Conservation (phyloP, 37 sponge, comb jelly and placozoan genomes). For the Halichondria panicea region DNA sequence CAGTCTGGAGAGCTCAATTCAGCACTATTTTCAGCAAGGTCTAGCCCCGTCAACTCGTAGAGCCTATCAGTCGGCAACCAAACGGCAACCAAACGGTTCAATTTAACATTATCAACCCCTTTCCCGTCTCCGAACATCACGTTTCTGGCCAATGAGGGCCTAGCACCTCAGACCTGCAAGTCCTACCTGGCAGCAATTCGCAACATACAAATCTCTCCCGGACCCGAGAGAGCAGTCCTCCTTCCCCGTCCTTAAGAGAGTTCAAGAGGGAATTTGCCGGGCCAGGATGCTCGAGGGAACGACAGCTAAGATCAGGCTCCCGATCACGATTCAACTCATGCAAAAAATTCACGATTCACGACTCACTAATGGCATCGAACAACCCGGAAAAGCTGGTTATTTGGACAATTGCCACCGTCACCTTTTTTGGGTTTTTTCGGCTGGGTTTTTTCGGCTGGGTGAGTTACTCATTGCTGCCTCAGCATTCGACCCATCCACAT, state of each 20-base stretch:
- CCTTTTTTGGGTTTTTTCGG: constrained; percentile 38
- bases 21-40: constrained; percentile 5
- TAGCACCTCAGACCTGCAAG: constrained; percentile 1
- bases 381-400: background rate
- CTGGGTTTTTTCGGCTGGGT: constrained; percentile 18
- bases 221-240: constrained; percentile 13
- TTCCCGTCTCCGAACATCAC: constrained; percentile 11
- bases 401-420: background rate
- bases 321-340: constrained; percentile 1
- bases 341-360: background rate
- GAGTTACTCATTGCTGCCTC: background rate
- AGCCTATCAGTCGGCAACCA: background rate
- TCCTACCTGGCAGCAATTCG: constrained; percentile 10
- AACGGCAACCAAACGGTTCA: background rate
- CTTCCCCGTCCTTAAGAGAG: background rate
- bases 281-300: background rate
- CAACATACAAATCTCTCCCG: constrained; percentile 14
- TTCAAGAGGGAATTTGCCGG: constrained; percentile 1
- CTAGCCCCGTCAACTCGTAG: constrained; percentile 17
- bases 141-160: constrained; percentile 6
- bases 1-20: constrained; percentile 17
- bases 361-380: background rate
- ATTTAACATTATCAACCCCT: constrained; percentile 1
- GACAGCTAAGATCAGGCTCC: constrained; percentile 2
- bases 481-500: background rate